phyloP scores from a whole-genome alignment of 2,888 invertebrate species.

The Steinernema carpocapsae region DNA sequence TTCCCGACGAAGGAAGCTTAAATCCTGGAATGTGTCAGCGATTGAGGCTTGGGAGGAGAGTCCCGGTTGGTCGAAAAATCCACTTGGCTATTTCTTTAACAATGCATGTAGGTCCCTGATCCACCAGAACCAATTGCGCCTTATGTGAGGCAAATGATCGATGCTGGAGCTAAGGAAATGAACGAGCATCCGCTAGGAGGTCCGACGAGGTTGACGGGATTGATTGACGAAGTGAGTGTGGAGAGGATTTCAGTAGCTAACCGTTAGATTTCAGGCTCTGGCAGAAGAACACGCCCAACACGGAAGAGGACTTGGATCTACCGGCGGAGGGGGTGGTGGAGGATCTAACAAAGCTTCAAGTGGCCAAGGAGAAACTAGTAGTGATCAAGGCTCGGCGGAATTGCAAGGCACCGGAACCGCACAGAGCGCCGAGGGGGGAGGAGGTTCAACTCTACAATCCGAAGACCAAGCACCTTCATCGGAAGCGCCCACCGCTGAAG shows the following conservation, averaged over 20 bases:
- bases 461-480: neutral
- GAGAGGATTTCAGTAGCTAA: neutral
- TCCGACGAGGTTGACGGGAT: neutral
- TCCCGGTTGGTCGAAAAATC: conserved; percentile 43
- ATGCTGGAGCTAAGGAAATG: conserved; percentile 33
- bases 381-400: neutral
- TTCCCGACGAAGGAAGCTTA: conserved; percentile 38
- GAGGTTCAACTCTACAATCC: neutral
- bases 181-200: neutral
- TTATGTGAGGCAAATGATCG: conserved; percentile 34
- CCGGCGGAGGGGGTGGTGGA: conserved; percentile 14
- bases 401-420: neutral
- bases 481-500: neutral
- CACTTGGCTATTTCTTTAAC: no score
- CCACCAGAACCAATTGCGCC: neutral
- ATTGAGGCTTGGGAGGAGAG: conserved; percentile 42
- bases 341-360: neutral
- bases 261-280: neutral
- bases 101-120: neutral
- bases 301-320: neutral
- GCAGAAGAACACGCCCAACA: neutral
- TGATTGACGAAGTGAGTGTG: conserved; percentile 8
- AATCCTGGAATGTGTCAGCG: conserved; percentile 42
- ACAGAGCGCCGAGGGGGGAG: neutral
- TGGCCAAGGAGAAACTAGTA: neutral